Evolutionary conservation across 2,797 vertebrate species (phyloP).

Genomic region (Cercopithecus neglectus): DNA sequence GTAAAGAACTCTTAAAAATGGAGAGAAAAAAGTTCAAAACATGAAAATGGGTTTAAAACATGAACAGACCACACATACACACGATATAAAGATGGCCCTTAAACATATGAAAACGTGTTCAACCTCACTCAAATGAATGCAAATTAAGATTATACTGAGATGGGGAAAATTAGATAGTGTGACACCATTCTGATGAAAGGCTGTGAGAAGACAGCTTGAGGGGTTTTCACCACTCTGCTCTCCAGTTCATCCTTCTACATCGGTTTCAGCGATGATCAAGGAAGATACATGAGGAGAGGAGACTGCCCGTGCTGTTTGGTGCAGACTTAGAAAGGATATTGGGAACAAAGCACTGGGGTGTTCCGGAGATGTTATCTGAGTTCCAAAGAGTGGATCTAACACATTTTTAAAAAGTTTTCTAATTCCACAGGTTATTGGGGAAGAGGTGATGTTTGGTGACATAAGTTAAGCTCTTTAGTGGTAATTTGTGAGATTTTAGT

Average conservation of each 20-base stretch:
- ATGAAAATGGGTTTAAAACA: background rate
- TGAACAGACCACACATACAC: background rate
- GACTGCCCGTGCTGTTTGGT: background rate
- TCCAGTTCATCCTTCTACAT: background rate
- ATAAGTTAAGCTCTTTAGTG: too few species aligned
- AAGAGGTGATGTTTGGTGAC: too few species aligned
- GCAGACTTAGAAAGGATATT: background rate
- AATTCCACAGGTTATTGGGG: too few species aligned
- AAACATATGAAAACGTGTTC: background rate
- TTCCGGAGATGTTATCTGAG: background rate
- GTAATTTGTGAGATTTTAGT: too few species aligned
- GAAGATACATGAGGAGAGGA: background rate
- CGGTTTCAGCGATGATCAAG: background rate
- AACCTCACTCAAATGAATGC: background rate
- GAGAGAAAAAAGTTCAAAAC: background rate
- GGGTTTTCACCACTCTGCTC: background rate
- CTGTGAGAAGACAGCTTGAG: background rate
- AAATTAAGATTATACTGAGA: background rate
- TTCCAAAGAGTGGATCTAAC: background rate
- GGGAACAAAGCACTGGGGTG: background rate
- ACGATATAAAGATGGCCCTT: background rate
- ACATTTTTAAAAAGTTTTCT: accelerated
- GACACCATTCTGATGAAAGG: background rate
- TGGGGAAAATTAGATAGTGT: background rate
- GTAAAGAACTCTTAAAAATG: background rate